Conservation (phyloP, 1,140 invertebrate genomes). For the Liolophura sinensis region DNA sequence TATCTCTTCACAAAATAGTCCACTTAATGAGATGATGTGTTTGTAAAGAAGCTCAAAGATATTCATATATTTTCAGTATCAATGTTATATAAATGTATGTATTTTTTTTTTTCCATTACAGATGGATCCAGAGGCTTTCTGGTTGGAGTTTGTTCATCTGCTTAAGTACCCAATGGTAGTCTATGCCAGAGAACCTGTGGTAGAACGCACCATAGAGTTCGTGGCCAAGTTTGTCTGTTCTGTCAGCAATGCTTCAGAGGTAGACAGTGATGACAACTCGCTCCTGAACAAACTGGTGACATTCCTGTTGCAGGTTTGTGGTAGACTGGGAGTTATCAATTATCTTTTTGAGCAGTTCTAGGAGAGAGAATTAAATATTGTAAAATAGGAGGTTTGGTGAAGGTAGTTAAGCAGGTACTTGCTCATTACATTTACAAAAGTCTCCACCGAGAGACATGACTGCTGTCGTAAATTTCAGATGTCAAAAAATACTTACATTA, state of each 20-base stretch:
- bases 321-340: too few species aligned
- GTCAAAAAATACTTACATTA: too few species aligned
- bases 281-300: constrained; percentile 1
- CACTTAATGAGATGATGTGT: neutral
- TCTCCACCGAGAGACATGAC: too few species aligned
- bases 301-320: constrained; percentile 1
- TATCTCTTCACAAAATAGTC: neutral
- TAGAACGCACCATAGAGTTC: constrained; percentile 69
- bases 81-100: constrained; percentile 2
- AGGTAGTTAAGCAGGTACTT: too few species aligned
- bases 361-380: too few species aligned
- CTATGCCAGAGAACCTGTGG: constrained; percentile 63
- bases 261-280: neutral
- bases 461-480: too few species aligned
- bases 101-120: constrained; percentile 26
- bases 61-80: neutral
- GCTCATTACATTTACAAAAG: too few species aligned
- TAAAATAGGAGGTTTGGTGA: too few species aligned
- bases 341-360: too few species aligned
- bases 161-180: constrained; percentile 51
- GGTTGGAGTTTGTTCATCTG: constrained; percentile 41
- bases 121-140: constrained; percentile 45
- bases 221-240: constrained; percentile 67
- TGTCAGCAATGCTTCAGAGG: constrained; percentile 26
- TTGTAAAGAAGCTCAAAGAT: neutral